phyloP scores from a whole-genome alignment of 2,888 invertebrate species.

The Barypeithes pellucidus region DNA sequence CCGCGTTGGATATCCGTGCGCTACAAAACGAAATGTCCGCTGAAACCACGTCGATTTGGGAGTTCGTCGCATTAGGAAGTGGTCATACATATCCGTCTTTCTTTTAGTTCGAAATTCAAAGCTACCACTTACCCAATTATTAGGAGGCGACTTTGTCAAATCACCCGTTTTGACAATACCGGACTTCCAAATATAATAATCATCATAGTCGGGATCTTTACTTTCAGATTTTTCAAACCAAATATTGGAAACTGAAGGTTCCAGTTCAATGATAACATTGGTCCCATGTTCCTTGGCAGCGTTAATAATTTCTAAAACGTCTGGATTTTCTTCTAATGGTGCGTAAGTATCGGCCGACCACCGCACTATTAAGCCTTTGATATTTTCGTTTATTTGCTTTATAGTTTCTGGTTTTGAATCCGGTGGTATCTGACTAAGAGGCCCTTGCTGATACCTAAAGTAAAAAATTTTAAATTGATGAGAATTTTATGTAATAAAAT shows the following conservation, averaged over 20 bases:
- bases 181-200: constrained; percentile 87
- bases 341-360: constrained; percentile 77
- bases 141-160: constrained; percentile 73
- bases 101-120: no score
- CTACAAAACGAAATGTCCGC: no score
- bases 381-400: constrained; percentile 66
- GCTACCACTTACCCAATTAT: constrained; percentile 79
- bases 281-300: constrained; percentile 74
- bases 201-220: constrained; percentile 75
- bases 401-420: constrained; percentile 64
- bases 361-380: constrained; percentile 80
- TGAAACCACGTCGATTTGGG: no score
- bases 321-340: constrained; percentile 67
- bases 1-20: no score
- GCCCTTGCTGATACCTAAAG: constrained; percentile 83
- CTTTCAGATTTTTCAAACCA: constrained; percentile 82
- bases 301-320: constrained; percentile 71
- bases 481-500: no score
- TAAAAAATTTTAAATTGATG: background rate
- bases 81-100: no score
- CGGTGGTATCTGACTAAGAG: constrained; percentile 79
- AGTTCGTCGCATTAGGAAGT: no score
- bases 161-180: constrained; percentile 68
- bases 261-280: constrained; percentile 81
- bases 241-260: constrained; percentile 81